phyloP scores from a whole-genome alignment of 2,888 invertebrate genomes.

The Hofmannophila pseudospretella region DNA sequence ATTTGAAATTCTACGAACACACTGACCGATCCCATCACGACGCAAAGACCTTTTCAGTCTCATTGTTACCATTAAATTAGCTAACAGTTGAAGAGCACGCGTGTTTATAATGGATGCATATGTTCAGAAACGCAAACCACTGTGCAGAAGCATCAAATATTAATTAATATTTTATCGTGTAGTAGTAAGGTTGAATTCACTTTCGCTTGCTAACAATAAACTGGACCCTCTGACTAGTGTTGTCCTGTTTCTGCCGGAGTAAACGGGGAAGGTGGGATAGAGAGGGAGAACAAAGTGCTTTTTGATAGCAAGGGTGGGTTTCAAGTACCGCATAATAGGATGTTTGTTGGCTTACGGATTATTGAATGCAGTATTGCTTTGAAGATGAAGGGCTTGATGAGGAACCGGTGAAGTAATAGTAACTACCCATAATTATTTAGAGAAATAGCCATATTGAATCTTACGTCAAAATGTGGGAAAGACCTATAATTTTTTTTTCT shows the following conservation, averaged over 20 bases:
- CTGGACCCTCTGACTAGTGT: too few relatives aligned
- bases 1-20: too few relatives aligned
- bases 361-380: not conserved
- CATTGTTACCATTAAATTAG: slow-evolving; percentile 22
- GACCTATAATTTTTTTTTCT: too few relatives aligned
- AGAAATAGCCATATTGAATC: too few relatives aligned
- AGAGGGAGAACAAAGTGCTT: slow-evolving; percentile 5
- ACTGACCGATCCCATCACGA: not conserved
- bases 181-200: too few relatives aligned
- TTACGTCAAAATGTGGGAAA: too few relatives aligned
- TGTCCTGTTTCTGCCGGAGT: slow-evolving; percentile 2
- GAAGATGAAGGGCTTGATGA: too few relatives aligned
- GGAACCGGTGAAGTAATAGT: too few relatives aligned
- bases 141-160: not conserved
- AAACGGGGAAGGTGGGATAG: not conserved
- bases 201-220: too few relatives aligned
- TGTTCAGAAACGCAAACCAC: slow-evolving; percentile 22
- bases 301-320: slow-evolving; percentile 10
- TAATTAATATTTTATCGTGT: slow-evolving; percentile 3
- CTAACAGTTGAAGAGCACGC: slow-evolving; percentile 22
- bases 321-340: slow-evolving; percentile 5
- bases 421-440: too few relatives aligned
- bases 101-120: slow-evolving; percentile 30
- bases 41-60: too few relatives aligned
- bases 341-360: slow-evolving; percentile 9